A percentile compares a stretch with the other conserved stretches of the same genome.
Evolutionary conservation across 2,888 invertebrate genomes (phyloP).

Genomic region (Plebejus anna): DNA sequence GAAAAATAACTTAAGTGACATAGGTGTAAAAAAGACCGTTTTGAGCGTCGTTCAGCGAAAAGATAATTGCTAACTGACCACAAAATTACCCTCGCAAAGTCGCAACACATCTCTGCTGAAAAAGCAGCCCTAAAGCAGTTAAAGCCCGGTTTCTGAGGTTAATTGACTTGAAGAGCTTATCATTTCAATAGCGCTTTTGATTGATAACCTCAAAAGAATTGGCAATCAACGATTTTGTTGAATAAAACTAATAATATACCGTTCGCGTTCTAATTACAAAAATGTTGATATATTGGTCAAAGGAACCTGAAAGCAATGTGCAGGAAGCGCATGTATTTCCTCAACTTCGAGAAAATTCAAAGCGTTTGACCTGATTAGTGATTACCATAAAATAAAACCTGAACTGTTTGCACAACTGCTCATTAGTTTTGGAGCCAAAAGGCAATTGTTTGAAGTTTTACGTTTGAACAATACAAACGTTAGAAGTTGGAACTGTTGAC

Average conservation of each 20-base stretch:
- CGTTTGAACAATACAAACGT: slow-evolving; percentile 16
- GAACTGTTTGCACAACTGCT: slow-evolving; percentile 15
- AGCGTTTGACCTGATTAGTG: slow-evolving; percentile 6
- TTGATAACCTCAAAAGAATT: no score
- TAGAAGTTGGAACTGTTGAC: slow-evolving; percentile 5
- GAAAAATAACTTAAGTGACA: no score
- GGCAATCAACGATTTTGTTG: neutral
- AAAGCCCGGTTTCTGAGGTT: no score
- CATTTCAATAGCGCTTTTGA: no score
- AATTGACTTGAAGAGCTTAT: no score
- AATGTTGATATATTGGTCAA: neutral
- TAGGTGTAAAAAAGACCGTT: no score
- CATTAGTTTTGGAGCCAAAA: slow-evolving; percentile 22
- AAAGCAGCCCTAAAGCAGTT: no score
- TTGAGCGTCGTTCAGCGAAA: no score
- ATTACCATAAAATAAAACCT: slow-evolving; percentile 3
- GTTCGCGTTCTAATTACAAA: neutral
- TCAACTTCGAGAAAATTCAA: neutral
- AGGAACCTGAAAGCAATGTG: neutral
- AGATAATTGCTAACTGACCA: no score
- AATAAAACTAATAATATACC: neutral
- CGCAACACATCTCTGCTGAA: no score
- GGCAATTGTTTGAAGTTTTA: slow-evolving; percentile 18
- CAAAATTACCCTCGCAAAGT: no score
- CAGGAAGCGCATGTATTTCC: neutral